Evolutionary conservation across 2,888 invertebrate genomes (phyloP).

Genomic region (Hemicrepidius hirtus): DNA sequence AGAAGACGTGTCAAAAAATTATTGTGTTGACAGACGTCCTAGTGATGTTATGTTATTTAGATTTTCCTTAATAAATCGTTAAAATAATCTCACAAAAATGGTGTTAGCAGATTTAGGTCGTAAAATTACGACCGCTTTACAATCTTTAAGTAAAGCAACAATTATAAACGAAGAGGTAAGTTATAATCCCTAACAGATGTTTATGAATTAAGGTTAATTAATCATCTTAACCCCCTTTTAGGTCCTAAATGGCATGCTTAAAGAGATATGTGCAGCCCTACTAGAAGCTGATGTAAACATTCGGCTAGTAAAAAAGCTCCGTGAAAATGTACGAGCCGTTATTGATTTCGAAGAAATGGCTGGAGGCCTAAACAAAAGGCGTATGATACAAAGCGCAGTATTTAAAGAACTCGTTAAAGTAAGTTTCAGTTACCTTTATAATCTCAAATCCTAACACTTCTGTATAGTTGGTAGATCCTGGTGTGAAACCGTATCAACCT

Average conservation of each 20-base stretch:
- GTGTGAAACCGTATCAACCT: constrained; percentile 97
- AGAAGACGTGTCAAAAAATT: constrained; percentile 1
- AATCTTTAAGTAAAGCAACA: constrained; percentile 97
- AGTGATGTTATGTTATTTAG: neutral
- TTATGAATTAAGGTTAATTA: neutral
- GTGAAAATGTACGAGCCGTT: constrained; percentile 97
- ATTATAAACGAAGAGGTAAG: constrained; percentile 97
- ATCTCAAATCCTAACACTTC: neutral
- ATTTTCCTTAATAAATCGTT: neutral
- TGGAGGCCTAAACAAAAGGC: constrained; percentile 96
- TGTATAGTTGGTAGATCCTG: constrained; percentile 97
- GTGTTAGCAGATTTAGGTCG: constrained; percentile 99
- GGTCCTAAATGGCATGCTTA: constrained; percentile 99
- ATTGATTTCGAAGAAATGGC: constrained; percentile 99
- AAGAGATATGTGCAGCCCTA: constrained; percentile 97
- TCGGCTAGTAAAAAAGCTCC: constrained; percentile 92
- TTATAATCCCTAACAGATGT: constrained; percentile 14
- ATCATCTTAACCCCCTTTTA: no score
- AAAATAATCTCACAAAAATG: constrained; percentile 79
- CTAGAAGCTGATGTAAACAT: constrained; percentile 99
- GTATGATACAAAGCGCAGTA: constrained; percentile 99
- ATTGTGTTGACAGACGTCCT: constrained; percentile 7
- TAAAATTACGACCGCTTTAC: constrained; percentile 98
- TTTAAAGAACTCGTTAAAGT: constrained; percentile 98
- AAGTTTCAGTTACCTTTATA: constrained; percentile 42